Percentiles rank a stretch among this genome's conserved stretches.
Evolutionary conservation across 2,888 invertebrate genomes (phyloP).

Genomic region (Thera obeliscata): DNA sequence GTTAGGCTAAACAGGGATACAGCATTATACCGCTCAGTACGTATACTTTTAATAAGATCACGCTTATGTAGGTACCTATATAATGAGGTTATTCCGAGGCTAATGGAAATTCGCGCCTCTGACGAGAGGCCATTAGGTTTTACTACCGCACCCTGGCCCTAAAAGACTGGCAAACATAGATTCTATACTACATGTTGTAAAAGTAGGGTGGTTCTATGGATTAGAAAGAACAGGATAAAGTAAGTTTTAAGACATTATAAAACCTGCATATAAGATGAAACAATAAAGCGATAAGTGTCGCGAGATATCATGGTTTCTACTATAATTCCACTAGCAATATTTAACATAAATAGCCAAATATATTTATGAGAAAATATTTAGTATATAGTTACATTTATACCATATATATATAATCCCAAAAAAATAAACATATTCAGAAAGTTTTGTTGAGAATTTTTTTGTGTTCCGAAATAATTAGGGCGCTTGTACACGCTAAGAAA

Average conservation of each 20-base stretch:
- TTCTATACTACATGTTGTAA: slow-evolving; percentile 3
- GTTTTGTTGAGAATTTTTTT: not conserved
- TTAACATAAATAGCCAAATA: no score
- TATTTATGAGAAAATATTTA: no score
- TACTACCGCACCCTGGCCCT: slow-evolving; percentile 43
- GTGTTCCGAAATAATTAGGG: no score
- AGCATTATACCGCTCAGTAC: slow-evolving; percentile 24
- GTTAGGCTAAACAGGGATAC: slow-evolving; percentile 12
- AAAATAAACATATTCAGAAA: no score
- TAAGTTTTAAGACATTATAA: no score
- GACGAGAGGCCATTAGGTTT: slow-evolving; percentile 48
- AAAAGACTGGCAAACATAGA: slow-evolving; percentile 44
- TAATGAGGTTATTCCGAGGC: slow-evolving; percentile 43
- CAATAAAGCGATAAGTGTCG: no score
- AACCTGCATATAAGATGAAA: no score
- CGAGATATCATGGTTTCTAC: no score
- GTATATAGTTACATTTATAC: no score
- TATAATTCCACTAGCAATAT: no score
- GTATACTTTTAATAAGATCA: slow-evolving; percentile 26
- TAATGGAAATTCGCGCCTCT: slow-evolving; percentile 48
- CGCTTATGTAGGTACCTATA: slow-evolving; percentile 28
- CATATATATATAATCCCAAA: no score
- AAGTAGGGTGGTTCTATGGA: slow-evolving; percentile 11
- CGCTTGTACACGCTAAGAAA: no score
- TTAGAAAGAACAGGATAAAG: not conserved